Conservation (phyloP, 2,888 invertebrate species). For the Cybosia mesomella region DNA sequence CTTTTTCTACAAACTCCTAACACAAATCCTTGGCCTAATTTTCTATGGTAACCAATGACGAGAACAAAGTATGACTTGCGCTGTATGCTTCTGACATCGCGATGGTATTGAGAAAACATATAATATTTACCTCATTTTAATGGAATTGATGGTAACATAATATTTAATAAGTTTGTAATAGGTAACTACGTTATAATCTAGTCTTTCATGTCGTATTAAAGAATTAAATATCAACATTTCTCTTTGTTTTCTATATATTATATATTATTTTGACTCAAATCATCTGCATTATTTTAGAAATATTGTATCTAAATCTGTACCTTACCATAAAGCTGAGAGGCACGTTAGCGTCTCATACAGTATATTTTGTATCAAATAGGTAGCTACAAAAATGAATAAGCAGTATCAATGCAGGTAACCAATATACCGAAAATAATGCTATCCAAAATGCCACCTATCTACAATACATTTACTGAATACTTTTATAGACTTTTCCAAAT, state of each 20-base stretch:
- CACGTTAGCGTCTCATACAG: neutral
- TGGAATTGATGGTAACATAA: neutral
- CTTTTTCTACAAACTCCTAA: neutral
- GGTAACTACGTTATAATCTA: neutral
- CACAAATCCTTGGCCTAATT: neutral
- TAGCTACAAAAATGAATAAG: neutral
- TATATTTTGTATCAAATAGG: neutral
- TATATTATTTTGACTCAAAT: constrained; percentile 1
- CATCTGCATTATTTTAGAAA: neutral
- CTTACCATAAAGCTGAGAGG: too few relatives aligned
- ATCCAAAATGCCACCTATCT: neutral
- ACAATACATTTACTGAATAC: neutral
- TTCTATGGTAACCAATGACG: neutral
- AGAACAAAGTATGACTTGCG: neutral
- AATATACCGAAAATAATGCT: too few relatives aligned
- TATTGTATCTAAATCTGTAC: neutral
- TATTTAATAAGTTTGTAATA: too few relatives aligned
- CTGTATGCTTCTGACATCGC: neutral
- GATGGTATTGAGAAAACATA: neutral
- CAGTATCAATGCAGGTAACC: neutral
- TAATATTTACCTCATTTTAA: neutral
- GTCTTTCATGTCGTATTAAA: neutral
- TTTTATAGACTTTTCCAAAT: neutral
- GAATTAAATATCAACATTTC: neutral
- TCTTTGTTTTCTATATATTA: neutral